Conservation (phyloP, 2,888 invertebrate genomes). For the Epirrita christyi region DNA sequence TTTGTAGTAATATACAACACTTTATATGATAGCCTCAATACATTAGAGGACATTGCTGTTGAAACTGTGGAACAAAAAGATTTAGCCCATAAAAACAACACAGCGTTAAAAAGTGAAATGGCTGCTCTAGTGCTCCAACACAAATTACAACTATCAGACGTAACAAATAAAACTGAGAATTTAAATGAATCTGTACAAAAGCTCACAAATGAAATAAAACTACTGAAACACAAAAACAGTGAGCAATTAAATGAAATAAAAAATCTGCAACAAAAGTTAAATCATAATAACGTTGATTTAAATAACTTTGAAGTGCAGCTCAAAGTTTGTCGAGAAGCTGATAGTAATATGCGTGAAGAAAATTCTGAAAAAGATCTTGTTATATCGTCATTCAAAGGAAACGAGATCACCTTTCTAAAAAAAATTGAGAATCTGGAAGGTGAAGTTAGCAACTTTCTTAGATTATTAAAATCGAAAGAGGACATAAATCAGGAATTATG, state of each 20-base stretch:
- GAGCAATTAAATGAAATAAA: slow-evolving; percentile 16
- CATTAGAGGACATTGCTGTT: slow-evolving; percentile 50
- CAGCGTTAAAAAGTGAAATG: slow-evolving; percentile 38
- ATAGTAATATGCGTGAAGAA: slow-evolving; percentile 5
- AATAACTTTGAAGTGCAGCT: slow-evolving; percentile 14
- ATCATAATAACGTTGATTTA: slow-evolving; percentile 27
- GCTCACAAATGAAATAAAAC: slow-evolving; percentile 25
- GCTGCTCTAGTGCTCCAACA: slow-evolving; percentile 25
- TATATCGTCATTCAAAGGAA: slow-evolving; percentile 38
- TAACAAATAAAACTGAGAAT: slow-evolving; percentile 37
- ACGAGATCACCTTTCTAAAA: slow-evolving; percentile 27
- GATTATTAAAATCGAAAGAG: slow-evolving; percentile 40
- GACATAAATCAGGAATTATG: slow-evolving; percentile 36
- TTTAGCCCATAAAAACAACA: slow-evolving; percentile 30
- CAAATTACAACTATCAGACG: slow-evolving; percentile 34
- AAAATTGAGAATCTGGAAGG: slow-evolving; percentile 32
- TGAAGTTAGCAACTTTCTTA: slow-evolving; percentile 32
- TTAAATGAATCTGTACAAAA: slow-evolving; percentile 28
- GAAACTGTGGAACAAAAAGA: slow-evolving; percentile 51
- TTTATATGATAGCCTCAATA: slow-evolving; percentile 49
- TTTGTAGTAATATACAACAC: slow-evolving; percentile 49
- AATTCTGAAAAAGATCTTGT: slow-evolving; percentile 32
- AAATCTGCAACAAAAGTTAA: slow-evolving; percentile 28
- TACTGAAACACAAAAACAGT: slow-evolving; percentile 18
- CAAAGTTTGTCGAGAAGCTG: slow-evolving; percentile 11